phyloP scores from a whole-genome alignment of 2,797 vertebrate genomes.

The Spinus olivaceus region DNA sequence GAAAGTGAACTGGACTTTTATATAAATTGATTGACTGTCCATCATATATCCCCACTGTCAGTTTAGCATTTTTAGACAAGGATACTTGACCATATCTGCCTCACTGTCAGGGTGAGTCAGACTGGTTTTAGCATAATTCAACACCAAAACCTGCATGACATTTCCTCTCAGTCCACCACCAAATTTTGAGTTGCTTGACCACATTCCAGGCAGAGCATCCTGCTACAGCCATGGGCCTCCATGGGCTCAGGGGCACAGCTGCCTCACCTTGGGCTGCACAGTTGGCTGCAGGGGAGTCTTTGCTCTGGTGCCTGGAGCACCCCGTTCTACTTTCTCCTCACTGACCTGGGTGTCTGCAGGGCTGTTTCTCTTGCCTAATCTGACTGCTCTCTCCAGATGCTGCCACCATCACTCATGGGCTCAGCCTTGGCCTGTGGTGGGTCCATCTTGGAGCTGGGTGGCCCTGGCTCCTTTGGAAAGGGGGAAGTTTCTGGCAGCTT shows the following conservation, averaged over 20 bases:
- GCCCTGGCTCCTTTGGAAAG: accelerated
- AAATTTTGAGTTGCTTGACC: background rate
- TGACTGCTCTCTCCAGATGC: background rate
- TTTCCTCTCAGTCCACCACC: background rate
- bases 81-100: background rate
- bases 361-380: background rate
- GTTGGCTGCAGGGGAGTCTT: background rate
- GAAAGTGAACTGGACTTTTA: background rate
- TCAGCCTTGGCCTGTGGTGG: accelerated
- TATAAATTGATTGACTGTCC: background rate
- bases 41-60: background rate
- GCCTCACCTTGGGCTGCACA: background rate
- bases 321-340: background rate
- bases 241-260: background rate
- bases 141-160: background rate
- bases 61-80: background rate
- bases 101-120: background rate
- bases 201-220: background rate
- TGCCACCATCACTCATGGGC: background rate
- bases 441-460: background rate
- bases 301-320: background rate
- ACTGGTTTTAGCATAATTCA: background rate
- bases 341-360: background rate
- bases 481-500: background rate
- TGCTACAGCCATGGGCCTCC: background rate